phyloP scores from a whole-genome alignment of 2,888 invertebrate species.

The Acrocera orbiculus region DNA sequence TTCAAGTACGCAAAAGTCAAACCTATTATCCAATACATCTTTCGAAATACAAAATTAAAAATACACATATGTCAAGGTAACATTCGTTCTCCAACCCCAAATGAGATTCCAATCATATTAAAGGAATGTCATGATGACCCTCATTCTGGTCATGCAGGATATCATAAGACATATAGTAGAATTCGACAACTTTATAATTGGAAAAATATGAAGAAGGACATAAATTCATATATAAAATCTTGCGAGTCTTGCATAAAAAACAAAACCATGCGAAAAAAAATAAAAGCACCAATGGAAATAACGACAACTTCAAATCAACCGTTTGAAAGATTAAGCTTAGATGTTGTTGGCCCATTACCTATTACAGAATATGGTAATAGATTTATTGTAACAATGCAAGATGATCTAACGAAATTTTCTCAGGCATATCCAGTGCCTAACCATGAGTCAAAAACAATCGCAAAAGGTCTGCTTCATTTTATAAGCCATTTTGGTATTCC shows the following conservation, averaged over 20 bases:
- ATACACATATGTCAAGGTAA: background rate
- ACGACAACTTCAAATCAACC: constrained; percentile 17
- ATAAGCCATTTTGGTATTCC: constrained; percentile 9
- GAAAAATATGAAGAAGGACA: background rate
- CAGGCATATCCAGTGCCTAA: constrained; percentile 18
- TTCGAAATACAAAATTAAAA: constrained; percentile 5
- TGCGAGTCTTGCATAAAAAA: constrained; percentile 17
- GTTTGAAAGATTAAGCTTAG: constrained; percentile 18
- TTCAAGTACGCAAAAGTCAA: constrained; percentile 7
- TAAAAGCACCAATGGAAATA: constrained; percentile 18
- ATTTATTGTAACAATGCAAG: constrained; percentile 18
- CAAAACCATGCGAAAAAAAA: constrained; percentile 5
- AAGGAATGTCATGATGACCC: constrained; percentile 8
- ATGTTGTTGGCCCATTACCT: constrained; percentile 19
- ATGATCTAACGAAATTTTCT: constrained; percentile 22
- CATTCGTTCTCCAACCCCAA: background rate
- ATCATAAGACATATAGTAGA: constrained; percentile 1
- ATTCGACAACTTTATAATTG: background rate
- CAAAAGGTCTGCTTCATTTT: constrained; percentile 8
- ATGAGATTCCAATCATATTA: constrained; percentile 6
- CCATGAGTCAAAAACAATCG: constrained; percentile 19
- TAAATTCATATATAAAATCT: constrained; percentile 13
- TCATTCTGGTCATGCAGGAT: background rate
- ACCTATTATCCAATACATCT: constrained; percentile 1
- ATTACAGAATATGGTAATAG: constrained; percentile 10